Evolutionary conservation across 2,888 invertebrate genomes (phyloP), one percentile per base, ranked within the genome.

Genomic region (Oxycera nigricornis): DNA sequence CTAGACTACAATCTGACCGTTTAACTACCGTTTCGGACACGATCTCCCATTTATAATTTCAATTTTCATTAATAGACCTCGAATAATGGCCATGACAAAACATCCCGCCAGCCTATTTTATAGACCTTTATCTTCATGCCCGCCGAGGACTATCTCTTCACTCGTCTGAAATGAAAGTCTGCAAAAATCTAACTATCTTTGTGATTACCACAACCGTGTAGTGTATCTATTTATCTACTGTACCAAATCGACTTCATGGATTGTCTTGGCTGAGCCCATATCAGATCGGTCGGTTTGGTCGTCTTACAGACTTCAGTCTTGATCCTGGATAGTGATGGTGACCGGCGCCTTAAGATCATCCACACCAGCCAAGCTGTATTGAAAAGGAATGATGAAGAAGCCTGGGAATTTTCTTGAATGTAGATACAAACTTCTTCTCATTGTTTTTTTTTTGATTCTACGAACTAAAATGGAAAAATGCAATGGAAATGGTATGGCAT

Each of bases 31-130:
- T 52, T 52, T 30, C 26, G 11, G 70, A 70, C 70, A 70, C 70
- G 70, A 70, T 70, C 55, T 20, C 70, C 22, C 55, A 70, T 55
- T 52, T 70, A 70, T n/a, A n/a, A n/a, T 70, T 70, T 70, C 70
- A 70, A 70, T 70, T 70, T 70, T 20, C 31, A 52, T 20, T 70
- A 52, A 52, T 35, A 55, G 31, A 20, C 14, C 39, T 0, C 24
- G 55, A 52, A 6, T 2, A 31, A 55, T 22, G 52, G 46, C 17
- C 67, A 70, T 55, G 50, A 28, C 70, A 20, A 55, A 20, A 26
- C 50, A 7, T 2, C 50, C 50, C 50, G 67, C 2, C 50, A 68
- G 50, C 68, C 62, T n/a, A 22, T 39, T 35, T 68, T 30, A 20
- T 17, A n/a, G 30, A 24, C 28, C 0, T 3, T n/a, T 22, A 46